These are phyloP conservation scores for Clarias magur DNA, from an alignment of 2,113 vertebrate genomes.

Conservation along the genomic window DNA sequence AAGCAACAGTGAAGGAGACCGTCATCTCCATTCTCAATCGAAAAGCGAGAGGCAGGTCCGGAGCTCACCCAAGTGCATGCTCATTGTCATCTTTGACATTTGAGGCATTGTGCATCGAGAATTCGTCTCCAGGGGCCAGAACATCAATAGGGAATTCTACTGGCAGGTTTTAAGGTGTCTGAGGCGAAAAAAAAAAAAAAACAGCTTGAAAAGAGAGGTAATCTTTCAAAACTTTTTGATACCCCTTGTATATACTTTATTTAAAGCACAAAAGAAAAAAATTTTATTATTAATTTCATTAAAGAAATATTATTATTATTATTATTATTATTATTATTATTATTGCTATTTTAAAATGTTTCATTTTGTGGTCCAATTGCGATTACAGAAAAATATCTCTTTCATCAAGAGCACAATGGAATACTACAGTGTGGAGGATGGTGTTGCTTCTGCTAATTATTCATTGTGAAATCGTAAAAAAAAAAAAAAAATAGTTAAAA, in stretches of 20 bases:
- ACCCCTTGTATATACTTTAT: neutral
- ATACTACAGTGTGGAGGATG: neutral
- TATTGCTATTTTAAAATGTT: neutral
- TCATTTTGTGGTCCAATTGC: too few species aligned
- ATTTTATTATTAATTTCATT: neutral
- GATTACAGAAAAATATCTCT: neutral
- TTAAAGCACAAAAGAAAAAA: neutral
- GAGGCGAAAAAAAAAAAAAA: too few species aligned
- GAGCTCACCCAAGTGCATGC: too few species aligned
- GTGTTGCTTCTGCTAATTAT: neutral
- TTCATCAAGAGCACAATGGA: neutral
- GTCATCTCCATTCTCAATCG: too few species aligned
- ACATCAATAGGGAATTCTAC: too few species aligned
- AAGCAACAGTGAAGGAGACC: too few species aligned
- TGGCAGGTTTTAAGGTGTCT: too few species aligned
- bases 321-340: neutral
- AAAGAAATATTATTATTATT: neutral
- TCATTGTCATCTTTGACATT: too few species aligned
- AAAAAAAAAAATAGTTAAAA: neutral
- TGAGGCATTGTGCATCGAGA: too few species aligned
- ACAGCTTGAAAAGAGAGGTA: too few species aligned
- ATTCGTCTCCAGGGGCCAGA: too few species aligned
- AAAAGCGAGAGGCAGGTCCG: too few species aligned
- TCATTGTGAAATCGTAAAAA: neutral
- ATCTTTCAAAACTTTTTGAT: neutral